Evolutionary conservation across 2,888 invertebrate species (phyloP).

Genomic region (Cerastoderma edule): DNA sequence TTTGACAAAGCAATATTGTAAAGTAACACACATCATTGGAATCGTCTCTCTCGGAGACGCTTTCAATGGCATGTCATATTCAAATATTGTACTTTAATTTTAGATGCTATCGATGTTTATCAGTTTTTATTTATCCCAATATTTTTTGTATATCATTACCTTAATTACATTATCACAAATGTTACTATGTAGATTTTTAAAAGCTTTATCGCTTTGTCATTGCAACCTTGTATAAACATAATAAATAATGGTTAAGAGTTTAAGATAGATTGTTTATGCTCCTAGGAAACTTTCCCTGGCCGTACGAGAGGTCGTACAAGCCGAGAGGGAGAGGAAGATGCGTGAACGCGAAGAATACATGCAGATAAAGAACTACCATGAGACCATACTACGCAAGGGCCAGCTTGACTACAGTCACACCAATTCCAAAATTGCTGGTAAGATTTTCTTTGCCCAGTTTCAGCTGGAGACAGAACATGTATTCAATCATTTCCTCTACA

Average conservation of each 20-base stretch:
- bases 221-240: neutral
- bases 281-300: slow-evolving; percentile 51
- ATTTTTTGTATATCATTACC: too few relatives aligned
- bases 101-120: too few relatives aligned
- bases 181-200: neutral
- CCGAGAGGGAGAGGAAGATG: slow-evolving; percentile 62
- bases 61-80: too few relatives aligned
- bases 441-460: neutral
- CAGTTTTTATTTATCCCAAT: too few relatives aligned
- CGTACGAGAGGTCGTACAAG: slow-evolving; percentile 51
- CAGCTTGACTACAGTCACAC: slow-evolving; percentile 21
- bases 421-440: slow-evolving; percentile 17
- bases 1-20: too few relatives aligned
- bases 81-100: too few relatives aligned
- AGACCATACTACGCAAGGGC: slow-evolving; percentile 55
- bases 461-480: neutral
- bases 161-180: too few relatives aligned
- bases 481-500: neutral
- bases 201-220: neutral
- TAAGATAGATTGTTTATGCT: too few relatives aligned
- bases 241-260: neutral
- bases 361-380: slow-evolving; percentile 61
- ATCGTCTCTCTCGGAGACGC: too few relatives aligned
- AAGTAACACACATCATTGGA: too few relatives aligned
- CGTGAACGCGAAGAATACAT: slow-evolving; percentile 59